Conservation (phyloP, 2,888 invertebrate genomes). For the Drosophila parthenogenetica region DNA sequence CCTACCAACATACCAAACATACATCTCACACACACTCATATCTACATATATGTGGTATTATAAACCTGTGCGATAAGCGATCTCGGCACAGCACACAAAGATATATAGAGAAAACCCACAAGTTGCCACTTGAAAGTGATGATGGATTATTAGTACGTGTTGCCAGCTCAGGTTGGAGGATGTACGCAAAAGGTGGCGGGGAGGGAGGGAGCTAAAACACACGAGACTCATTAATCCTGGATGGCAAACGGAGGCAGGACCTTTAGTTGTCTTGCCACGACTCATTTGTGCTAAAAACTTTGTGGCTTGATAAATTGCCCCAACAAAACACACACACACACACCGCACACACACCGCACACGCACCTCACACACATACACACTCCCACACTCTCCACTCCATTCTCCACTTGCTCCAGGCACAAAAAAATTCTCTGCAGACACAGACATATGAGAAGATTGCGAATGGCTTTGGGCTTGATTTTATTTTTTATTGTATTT, state of each 20-base stretch:
- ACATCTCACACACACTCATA: slow-evolving; percentile 7
- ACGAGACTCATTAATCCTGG: slow-evolving; percentile 83
- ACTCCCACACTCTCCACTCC: background rate
- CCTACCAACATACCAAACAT: slow-evolving; percentile 18
- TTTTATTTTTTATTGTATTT: slow-evolving; percentile 32
- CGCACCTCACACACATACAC: background rate
- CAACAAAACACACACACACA: slow-evolving; percentile 36
- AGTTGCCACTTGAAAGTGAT: slow-evolving; percentile 67
- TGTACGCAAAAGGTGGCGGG: slow-evolving; percentile 29
- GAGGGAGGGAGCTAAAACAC: slow-evolving; percentile 55
- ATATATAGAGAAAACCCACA: slow-evolving; percentile 38
- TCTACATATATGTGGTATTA: background rate
- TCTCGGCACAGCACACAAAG: slow-evolving; percentile 32
- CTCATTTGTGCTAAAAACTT: slow-evolving; percentile 81
- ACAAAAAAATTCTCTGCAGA: slow-evolving; percentile 19
- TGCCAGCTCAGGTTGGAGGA: slow-evolving; percentile 59
- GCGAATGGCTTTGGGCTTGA: slow-evolving; percentile 29
- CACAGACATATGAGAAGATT: slow-evolving; percentile 44
- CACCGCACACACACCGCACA: slow-evolving; percentile 28
- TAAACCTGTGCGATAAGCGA: slow-evolving; percentile 54
- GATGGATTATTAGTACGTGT: slow-evolving; percentile 83
- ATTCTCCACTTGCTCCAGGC: slow-evolving; percentile 40
- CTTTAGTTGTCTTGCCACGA: slow-evolving; percentile 63
- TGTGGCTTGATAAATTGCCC: slow-evolving; percentile 76
- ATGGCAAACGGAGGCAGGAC: slow-evolving; percentile 60